Evolutionary conservation across 2,797 vertebrate genomes (phyloP).

Genomic region (Rhinogobio ventralis): DNA sequence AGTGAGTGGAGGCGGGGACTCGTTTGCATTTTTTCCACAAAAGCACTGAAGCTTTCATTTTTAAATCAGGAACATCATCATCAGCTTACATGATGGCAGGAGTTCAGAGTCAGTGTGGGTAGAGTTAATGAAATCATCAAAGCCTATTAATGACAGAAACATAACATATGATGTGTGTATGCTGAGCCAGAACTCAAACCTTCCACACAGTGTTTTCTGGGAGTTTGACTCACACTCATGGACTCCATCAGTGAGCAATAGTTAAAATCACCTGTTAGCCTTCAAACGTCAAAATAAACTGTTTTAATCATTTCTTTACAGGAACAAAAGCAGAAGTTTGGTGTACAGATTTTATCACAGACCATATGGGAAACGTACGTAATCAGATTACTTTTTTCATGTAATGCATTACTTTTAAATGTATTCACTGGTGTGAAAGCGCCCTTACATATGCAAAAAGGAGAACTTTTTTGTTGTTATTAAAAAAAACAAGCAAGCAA

Average conservation of each 20-base stretch:
- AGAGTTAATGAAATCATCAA: neutral
- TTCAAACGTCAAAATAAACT: neutral
- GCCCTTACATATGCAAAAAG: no score
- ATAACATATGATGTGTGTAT: neutral
- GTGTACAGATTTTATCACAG: no score
- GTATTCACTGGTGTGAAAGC: neutral
- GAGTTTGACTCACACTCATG: neutral
- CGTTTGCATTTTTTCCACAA: neutral
- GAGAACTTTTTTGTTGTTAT: neutral
- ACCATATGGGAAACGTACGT: neutral
- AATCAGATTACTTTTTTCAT: neutral
- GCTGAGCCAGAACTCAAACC: neutral
- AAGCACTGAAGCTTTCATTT: neutral
- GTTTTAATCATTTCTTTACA: neutral
- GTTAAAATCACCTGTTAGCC: neutral
- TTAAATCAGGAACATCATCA: neutral
- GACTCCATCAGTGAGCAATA: neutral
- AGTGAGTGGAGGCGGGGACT: neutral
- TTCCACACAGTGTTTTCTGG: neutral
- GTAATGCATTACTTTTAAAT: neutral
- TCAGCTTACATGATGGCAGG: neutral
- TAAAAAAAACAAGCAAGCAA: neutral
- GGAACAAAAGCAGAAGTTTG: neutral
- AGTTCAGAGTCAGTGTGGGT: neutral
- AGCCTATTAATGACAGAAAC: neutral